Evolutionary conservation across 92 coral and sea anemone genomes (phyloP).

Genomic region (Porites rus): DNA sequence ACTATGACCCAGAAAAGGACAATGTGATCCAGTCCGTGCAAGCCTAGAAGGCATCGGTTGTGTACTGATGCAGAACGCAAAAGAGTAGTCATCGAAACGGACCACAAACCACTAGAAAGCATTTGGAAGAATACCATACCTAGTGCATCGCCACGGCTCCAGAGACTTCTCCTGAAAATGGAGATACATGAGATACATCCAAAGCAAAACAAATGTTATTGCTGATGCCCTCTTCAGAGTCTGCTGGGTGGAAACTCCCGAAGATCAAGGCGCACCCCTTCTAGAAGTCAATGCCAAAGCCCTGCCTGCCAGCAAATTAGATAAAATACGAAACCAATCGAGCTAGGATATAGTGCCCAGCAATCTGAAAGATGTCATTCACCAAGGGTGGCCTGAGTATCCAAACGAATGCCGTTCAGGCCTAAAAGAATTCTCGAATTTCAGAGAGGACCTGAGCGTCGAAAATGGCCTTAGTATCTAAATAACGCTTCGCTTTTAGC

Average conservation of each 20-base stretch:
- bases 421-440: background rate
- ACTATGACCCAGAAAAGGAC: too few relatives aligned
- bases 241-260: slow-evolving; percentile 71
- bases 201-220: slow-evolving; percentile 55
- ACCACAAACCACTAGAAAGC: slow-evolving; percentile 48
- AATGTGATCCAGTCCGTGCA: too few relatives aligned
- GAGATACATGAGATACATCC: slow-evolving; percentile 1
- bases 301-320: slow-evolving; percentile 50
- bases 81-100: too few relatives aligned
- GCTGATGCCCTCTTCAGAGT: slow-evolving; percentile 66
- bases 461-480: too few relatives aligned
- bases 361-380: slow-evolving; percentile 51
- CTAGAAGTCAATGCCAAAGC: slow-evolving; percentile 5
- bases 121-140: too few relatives aligned
- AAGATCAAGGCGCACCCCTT: slow-evolving; percentile 64
- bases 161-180: too few relatives aligned
- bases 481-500: too few relatives aligned
- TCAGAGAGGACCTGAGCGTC: too few relatives aligned
- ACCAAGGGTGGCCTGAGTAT: slow-evolving; percentile 60
- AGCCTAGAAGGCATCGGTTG: slow-evolving; percentile 67
- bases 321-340: slow-evolving; percentile 54
- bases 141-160: too few relatives aligned
- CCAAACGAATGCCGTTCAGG: slow-evolving; percentile 27
- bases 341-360: slow-evolving; percentile 32
- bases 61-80: slow-evolving; percentile 55